A percentile compares a stretch with the other conserved stretches of the same genome.
Evolutionary conservation across 2,888 invertebrate species (phyloP).

Genomic region (Volucella inflata): DNA sequence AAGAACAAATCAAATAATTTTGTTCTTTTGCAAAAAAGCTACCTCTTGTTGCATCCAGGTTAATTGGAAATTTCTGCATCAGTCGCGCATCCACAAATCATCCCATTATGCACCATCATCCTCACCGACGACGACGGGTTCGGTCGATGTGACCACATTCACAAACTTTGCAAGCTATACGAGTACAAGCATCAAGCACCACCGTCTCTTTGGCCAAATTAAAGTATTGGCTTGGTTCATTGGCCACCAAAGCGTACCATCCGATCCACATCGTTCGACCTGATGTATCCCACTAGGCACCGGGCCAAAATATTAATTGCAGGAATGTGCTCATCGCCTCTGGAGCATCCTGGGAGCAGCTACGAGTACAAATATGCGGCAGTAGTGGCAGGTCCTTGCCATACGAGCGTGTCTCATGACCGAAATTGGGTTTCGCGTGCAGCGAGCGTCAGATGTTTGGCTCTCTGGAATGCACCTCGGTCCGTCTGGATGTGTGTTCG

Average conservation of each 20-base stretch:
- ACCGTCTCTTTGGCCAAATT: constrained; percentile 61
- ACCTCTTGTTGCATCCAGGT: constrained; percentile 69
- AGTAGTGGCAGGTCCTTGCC: constrained; percentile 29
- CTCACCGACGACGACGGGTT: too few relatives aligned
- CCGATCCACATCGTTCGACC: not conserved
- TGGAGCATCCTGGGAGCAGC: constrained; percentile 20
- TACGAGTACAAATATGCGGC: constrained; percentile 68
- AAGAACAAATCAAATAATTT: not conserved
- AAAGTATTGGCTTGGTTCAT: constrained; percentile 70
- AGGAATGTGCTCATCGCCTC: constrained; percentile 54
- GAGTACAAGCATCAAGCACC: constrained; percentile 1
- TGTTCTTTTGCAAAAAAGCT: not conserved
- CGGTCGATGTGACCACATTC: not conserved
- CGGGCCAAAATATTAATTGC: constrained; percentile 71
- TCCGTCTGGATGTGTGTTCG: constrained; percentile 12
- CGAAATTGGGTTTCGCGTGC: constrained; percentile 47
- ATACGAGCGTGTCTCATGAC: constrained; percentile 51
- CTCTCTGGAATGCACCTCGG: constrained; percentile 52
- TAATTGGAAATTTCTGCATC: constrained; percentile 73
- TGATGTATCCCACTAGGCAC: constrained; percentile 46
- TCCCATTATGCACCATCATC: constrained; percentile 22
- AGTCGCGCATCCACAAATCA: constrained; percentile 67
- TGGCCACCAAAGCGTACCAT: constrained; percentile 55
- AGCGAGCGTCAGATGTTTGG: constrained; percentile 53
- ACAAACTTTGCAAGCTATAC: not conserved